Conservation (phyloP, 2,797 vertebrate species). For the Diceros bicornis region DNA sequence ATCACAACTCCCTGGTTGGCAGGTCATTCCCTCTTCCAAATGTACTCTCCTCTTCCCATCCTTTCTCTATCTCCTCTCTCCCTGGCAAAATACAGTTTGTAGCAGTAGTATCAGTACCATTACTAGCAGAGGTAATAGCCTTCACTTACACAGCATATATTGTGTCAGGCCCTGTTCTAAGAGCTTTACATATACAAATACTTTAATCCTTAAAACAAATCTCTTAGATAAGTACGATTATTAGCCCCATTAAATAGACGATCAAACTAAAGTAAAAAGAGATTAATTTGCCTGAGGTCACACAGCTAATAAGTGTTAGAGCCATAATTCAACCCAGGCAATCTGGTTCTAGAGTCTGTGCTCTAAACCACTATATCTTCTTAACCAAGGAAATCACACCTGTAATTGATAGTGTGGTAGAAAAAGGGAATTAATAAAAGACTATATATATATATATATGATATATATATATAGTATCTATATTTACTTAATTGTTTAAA, state of each 20-base stretch:
- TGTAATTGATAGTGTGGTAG: background rate
- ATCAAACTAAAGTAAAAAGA: constrained; percentile 13
- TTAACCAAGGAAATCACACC: background rate
- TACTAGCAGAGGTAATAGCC: background rate
- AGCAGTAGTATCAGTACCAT: background rate
- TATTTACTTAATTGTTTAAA: background rate
- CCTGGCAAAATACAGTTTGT: background rate
- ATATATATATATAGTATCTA: background rate
- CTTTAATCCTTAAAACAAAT: constrained; percentile 23
- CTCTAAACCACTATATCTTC: background rate
- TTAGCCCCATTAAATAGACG: background rate
- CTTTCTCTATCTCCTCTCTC: background rate
- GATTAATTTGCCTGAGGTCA: background rate
- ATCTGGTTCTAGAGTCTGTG: background rate
- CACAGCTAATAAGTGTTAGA: background rate
- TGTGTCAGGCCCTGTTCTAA: background rate
- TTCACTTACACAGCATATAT: background rate
- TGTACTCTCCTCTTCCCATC: background rate
- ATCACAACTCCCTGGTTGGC: background rate
- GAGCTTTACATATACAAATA: background rate
- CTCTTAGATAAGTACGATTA: background rate
- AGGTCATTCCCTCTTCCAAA: background rate
- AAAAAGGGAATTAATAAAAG: background rate
- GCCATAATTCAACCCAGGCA: background rate
- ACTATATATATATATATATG: background rate